Evolutionary conservation across 2,113 vertebrate genomes (phyloP).

Genomic region (Peucedramus taeniatus): DNA sequence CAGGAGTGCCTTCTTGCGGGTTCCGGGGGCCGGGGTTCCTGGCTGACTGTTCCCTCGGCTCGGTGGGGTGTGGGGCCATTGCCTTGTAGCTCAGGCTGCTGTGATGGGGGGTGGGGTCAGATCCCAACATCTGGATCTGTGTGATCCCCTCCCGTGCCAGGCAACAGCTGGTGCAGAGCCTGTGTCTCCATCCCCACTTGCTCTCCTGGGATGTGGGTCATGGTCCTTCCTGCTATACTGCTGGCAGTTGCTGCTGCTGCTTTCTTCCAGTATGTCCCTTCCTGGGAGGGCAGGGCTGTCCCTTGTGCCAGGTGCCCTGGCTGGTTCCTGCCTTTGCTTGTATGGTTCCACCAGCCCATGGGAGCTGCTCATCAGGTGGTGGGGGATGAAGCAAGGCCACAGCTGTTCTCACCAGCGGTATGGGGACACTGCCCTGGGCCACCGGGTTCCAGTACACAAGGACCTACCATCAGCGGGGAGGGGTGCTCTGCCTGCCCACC

Average conservation of each 20-base stretch:
- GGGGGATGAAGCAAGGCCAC: neutral
- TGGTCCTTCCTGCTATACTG: neutral
- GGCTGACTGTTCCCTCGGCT: neutral
- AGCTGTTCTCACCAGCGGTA: neutral
- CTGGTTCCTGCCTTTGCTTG: neutral
- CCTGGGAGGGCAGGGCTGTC: fast-evolving
- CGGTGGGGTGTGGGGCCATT: fast-evolving
- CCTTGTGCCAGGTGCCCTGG: fast-evolving
- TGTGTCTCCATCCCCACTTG: neutral
- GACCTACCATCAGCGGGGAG: fast-evolving
- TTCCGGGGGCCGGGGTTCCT: neutral
- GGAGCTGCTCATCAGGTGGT: neutral
- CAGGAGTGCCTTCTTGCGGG: fast-evolving
- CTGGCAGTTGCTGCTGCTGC: neutral
- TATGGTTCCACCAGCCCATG: neutral
- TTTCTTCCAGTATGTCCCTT: neutral
- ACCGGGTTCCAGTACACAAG: neutral
- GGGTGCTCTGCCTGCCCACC: neutral
- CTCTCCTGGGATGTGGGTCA: neutral
- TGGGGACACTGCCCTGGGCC: fast-evolving
- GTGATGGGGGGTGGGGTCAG: neutral
- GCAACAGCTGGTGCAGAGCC: neutral
- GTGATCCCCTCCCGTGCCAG: neutral
- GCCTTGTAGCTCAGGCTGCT: neutral
- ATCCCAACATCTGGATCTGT: neutral